These are phyloP conservation scores for Drosophila serrata DNA, from an alignment of 1,140 invertebrate species.

Conservation along the genomic window DNA sequence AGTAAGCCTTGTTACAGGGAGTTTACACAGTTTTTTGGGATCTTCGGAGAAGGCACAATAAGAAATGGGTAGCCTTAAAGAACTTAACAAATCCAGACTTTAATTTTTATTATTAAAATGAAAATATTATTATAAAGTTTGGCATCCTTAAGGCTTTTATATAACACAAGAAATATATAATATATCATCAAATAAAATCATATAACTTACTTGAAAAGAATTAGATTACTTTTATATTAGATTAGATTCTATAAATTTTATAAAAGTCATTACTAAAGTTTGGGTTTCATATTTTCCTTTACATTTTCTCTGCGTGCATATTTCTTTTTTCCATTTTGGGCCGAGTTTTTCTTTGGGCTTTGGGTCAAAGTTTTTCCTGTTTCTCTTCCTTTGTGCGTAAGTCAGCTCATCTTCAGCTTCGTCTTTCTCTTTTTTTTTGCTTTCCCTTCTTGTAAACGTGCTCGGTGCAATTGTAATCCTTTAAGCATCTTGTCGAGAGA, in stretches of 20 bases:
- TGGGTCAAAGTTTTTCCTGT: constrained; percentile 39
- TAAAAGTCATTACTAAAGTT: neutral
- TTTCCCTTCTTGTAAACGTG: neutral
- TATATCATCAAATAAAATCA: neutral
- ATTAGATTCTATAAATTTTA: neutral
- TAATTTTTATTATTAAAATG: neutral
- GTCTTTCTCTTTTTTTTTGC: neutral
- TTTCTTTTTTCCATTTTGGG: constrained; percentile 9
- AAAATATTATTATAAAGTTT: neutral
- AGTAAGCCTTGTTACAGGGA: neutral
- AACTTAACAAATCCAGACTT: neutral
- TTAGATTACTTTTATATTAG: neutral
- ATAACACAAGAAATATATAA: neutral
- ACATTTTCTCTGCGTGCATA: neutral
- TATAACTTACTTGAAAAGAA: neutral
- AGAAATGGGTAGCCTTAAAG: neutral
- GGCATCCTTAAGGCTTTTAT: neutral
- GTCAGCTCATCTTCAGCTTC: constrained; percentile 42
- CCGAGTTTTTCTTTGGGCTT: constrained; percentile 11
- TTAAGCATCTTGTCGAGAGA: constrained; percentile 69
- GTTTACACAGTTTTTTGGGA: neutral
- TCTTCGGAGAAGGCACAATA: too few species aligned
- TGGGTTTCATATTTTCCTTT: neutral
- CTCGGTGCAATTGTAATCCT: constrained; percentile 72
- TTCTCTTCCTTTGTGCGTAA: constrained; percentile 39